Percentiles rank a stretch among this genome's conserved stretches.
Evolutionary conservation across 2,888 invertebrate genomes (phyloP).

Genomic region (Zhuqinia jingwanae): DNA sequence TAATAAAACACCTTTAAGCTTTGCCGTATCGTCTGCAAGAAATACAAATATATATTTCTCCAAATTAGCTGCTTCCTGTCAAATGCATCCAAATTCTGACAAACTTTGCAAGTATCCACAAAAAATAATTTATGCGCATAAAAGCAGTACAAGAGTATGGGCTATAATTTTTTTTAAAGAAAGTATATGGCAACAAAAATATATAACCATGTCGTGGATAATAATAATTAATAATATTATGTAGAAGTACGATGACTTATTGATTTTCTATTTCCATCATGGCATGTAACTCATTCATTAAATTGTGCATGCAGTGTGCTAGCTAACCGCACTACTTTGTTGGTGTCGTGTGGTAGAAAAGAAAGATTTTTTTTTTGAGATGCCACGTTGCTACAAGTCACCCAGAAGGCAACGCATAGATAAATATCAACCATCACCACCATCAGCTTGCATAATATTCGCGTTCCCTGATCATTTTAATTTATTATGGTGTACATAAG

Average conservation of each 20-base stretch:
- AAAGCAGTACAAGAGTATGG: neutral
- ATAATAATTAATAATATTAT: neutral
- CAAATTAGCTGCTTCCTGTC: slow-evolving; percentile 22
- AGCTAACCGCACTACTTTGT: neutral
- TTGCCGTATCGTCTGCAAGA: slow-evolving; percentile 22
- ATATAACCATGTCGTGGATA: too few species aligned
- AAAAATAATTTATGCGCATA: neutral
- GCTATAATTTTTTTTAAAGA: neutral
- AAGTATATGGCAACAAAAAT: slow-evolving; percentile 1
- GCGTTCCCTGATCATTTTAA: slow-evolving; percentile 1
- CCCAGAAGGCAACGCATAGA: neutral
- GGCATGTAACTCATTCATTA: slow-evolving; percentile 12
- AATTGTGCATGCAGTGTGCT: neutral
- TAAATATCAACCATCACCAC: too few species aligned
- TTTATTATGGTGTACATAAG: slow-evolving; percentile 19
- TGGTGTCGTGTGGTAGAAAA: neutral
- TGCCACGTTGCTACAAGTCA: neutral
- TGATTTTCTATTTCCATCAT: slow-evolving; percentile 15
- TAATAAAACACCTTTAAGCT: slow-evolving; percentile 5
- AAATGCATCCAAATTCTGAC: neutral
- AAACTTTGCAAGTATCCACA: neutral
- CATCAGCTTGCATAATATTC: slow-evolving; percentile 30
- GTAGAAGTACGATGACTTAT: slow-evolving; percentile 7
- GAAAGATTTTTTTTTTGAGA: neutral
- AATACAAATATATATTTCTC: slow-evolving; percentile 11